Evolutionary conservation across 2,113 vertebrate genomes (phyloP).

Genomic region (Capricornis sumatraensis): DNA sequence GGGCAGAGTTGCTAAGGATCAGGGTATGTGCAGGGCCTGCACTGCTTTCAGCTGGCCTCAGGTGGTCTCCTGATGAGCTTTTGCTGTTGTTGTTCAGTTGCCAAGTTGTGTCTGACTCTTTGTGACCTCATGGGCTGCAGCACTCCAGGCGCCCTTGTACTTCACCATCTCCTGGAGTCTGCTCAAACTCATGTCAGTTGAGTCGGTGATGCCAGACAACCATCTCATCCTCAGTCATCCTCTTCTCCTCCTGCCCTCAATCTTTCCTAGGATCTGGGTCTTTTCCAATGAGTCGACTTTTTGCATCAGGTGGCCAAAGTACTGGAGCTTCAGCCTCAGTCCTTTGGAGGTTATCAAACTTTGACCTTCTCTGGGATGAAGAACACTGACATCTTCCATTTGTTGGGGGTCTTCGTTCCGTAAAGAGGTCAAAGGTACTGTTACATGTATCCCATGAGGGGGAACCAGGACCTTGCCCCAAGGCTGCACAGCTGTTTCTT

Average conservation of each 20-base stretch:
- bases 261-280: not conserved
- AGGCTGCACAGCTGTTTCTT: not conserved
- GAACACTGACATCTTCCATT: not conserved
- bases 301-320: not conserved
- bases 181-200: not conserved
- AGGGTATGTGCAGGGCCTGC: not conserved
- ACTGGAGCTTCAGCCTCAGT: not conserved
- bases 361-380: not conserved
- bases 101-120: not conserved
- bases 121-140: not conserved
- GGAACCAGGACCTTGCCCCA: not conserved
- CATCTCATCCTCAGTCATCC: not conserved
- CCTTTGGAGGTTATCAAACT: not conserved
- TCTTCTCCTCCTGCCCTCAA: not conserved
- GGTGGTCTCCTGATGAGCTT: not conserved
- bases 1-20: not conserved
- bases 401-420: rapidly evolving
- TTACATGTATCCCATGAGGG: rapidly evolving
- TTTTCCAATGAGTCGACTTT: not conserved
- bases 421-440: not conserved
- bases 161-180: not conserved
- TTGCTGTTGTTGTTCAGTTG: not conserved
- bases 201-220: not conserved
- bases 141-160: not conserved
- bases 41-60: not conserved